phyloP scores from a whole-genome alignment of 2,113 vertebrate species.

The Oryzias celebensis region DNA sequence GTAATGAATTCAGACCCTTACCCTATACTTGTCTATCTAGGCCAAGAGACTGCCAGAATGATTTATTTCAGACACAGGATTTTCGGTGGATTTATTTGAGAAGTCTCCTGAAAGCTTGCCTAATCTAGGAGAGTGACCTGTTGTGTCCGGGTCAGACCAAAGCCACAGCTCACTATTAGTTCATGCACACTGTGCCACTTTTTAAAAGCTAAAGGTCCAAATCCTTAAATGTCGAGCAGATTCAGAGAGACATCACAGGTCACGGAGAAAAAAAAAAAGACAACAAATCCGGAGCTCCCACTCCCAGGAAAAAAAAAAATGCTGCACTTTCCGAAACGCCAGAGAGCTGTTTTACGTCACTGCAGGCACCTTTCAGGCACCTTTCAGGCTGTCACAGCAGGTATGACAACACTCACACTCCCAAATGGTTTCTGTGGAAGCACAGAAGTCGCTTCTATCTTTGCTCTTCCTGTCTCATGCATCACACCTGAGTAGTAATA shows the following conservation, averaged over 20 bases:
- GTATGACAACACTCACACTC: conserved; percentile 55
- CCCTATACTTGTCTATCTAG: conserved; percentile 45
- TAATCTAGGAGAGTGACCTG: conserved; percentile 60
- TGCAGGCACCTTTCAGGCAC: conserved; percentile 32
- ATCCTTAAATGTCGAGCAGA: conserved; percentile 62
- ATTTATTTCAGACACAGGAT: conserved; percentile 56
- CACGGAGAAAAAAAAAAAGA: conserved; percentile 48
- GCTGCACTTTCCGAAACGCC: conserved; percentile 56
- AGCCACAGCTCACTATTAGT: conserved; percentile 55
- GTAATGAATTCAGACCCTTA: conserved; percentile 51
- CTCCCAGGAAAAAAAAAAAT: conserved; percentile 53
- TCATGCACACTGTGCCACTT: conserved; percentile 38
- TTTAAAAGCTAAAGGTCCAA: conserved; percentile 61
- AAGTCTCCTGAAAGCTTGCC: conserved; percentile 52
- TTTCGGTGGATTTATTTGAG: conserved; percentile 50
- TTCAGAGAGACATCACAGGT: conserved; percentile 59
- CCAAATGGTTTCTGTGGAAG: conserved; percentile 47
- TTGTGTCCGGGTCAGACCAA: conserved; percentile 54
- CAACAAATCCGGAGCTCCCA: conserved; percentile 50
- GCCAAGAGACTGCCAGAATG: conserved; percentile 52
- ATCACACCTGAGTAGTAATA: conserved; percentile 46
- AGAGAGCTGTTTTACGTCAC: conserved; percentile 44
- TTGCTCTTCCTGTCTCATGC: conserved; percentile 37
- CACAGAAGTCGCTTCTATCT: conserved; percentile 44
- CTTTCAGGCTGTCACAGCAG: conserved; percentile 50